Evolutionary conservation across 2,888 invertebrate species (phyloP).

Genomic region (Oeneis ivallda): DNA sequence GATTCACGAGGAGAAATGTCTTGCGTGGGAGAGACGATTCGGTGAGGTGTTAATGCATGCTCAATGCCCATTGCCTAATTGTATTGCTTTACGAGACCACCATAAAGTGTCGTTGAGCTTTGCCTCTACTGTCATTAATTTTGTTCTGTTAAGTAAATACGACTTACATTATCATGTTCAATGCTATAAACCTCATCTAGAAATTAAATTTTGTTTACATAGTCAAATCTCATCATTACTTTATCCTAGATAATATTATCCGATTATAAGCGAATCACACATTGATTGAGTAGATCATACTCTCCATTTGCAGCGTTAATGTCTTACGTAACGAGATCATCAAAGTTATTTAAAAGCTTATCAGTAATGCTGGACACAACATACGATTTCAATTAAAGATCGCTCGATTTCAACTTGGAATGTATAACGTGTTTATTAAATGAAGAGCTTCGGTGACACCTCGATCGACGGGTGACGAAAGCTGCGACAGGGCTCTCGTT

Average conservation of each 20-base stretch:
- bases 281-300: conserved; percentile 15
- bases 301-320: conserved; percentile 32
- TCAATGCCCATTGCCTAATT: conserved; percentile 77
- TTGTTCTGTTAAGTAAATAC: conserved; percentile 47
- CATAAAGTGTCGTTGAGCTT: conserved; percentile 62
- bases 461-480: conserved; percentile 41
- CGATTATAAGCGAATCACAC: conserved; percentile 11
- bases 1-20: conserved; percentile 57
- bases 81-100: conserved; percentile 74
- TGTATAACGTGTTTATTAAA: conserved; percentile 60
- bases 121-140: conserved; percentile 69
- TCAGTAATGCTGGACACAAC: conserved; percentile 72
- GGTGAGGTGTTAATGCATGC: conserved; percentile 76
- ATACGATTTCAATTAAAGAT: conserved; percentile 80
- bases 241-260: not conserved
- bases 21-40: conserved; percentile 69
- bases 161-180: conserved; percentile 25
- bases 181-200: conserved; percentile 8
- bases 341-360: conserved; percentile 60
- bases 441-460: conserved; percentile 52
- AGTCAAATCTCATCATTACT: conserved; percentile 10
- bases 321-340: conserved; percentile 51
- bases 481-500: conserved; percentile 51
- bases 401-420: conserved; percentile 70
- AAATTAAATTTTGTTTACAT: conserved; percentile 4